Base-by-base conservation (phyloP, 2,888 invertebrate genomes). In the Germaria angustata region DNA sequence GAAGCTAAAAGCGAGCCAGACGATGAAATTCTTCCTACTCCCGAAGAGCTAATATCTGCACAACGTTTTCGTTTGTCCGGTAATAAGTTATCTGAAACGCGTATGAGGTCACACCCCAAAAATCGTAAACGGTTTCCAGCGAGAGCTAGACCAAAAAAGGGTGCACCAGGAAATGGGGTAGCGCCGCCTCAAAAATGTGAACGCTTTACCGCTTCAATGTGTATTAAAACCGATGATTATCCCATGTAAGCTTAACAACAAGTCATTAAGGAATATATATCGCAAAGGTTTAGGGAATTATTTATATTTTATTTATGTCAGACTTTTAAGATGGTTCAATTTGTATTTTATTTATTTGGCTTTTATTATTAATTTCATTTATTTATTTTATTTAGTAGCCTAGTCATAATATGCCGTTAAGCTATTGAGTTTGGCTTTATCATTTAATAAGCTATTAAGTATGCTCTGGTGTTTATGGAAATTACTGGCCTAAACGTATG, bases 171-270 rank as follows among this genome's bases (percentile, higher is more conserved):
- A 6, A 84, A 80, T 59, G 80, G 86, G 13, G 86, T 87, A 32
- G 44, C 86, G 87, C 41, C 86, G 0, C 85, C 87, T 20, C 88
- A 87, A 63, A 90, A 89, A 92, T 95, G 95, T 87, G 95, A 94
- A 87, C 92, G 94, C 83, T 95, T 95, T 87, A 94, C 95, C 3
- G 94, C 94, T 86, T 94, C 94, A 2, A 92, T 96, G 86, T 96
- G 96, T 88, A 91, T 96, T 66, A 94, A 94, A 83, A 93, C 94
- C 22, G 93, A 93, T 9, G 95, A 96, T 88, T 96, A 96, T 91
- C 96, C 96, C 32, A 93, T 94, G 96, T 96, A 92, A 93, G 95
- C 92, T 82, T 51, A 17, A 39, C 1, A 17, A 32, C 3, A 5
- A 59, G 22, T 66, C 44, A 24, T 22, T 59, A 80, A 32, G 22